Evolutionary conservation across 2,113 vertebrate genomes (phyloP).

Genomic region (Vulpes ferrilata): DNA sequence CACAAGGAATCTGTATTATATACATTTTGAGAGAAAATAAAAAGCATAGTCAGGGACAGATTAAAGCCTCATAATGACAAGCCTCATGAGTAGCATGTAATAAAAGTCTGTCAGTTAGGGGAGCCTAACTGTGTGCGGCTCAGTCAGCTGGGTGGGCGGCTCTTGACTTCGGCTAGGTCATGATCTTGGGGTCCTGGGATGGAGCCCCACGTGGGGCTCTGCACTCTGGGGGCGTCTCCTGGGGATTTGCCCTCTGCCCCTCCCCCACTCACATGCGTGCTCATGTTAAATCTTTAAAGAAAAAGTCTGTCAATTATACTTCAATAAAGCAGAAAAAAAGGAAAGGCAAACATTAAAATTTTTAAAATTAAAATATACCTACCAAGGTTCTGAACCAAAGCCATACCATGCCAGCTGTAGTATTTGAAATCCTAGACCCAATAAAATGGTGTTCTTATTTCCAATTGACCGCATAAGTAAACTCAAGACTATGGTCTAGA

Average conservation of each 20-base stretch:
- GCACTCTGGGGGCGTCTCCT: background rate
- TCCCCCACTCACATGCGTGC: background rate
- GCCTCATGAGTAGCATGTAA: constrained; percentile 4
- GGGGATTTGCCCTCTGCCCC: background rate
- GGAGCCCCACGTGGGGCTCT: rapidly evolving
- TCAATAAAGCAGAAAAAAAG: background rate
- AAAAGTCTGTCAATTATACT: background rate
- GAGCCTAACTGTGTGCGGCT: background rate
- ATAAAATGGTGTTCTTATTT: constrained; percentile 94
- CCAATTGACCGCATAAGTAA: constrained; percentile 95
- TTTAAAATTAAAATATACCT: constrained; percentile 60
- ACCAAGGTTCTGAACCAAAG: constrained; percentile 94
- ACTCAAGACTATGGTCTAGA: constrained; percentile 93
- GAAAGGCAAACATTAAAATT: rapidly evolving
- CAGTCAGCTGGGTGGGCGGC: background rate
- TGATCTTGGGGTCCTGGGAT: background rate
- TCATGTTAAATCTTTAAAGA: background rate
- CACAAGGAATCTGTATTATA: background rate
- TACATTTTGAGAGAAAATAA: background rate
- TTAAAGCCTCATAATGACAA: background rate
- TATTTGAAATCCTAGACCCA: constrained; percentile 94
- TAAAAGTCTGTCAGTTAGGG: background rate
- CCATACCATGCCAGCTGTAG: constrained; percentile 94
- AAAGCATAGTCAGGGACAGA: background rate
- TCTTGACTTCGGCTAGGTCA: background rate